Percentiles rank a stretch among this genome's conserved stretches.
phyloP scores from a whole-genome alignment of 2,113 vertebrate species.

The Pollachius pollachius region DNA sequence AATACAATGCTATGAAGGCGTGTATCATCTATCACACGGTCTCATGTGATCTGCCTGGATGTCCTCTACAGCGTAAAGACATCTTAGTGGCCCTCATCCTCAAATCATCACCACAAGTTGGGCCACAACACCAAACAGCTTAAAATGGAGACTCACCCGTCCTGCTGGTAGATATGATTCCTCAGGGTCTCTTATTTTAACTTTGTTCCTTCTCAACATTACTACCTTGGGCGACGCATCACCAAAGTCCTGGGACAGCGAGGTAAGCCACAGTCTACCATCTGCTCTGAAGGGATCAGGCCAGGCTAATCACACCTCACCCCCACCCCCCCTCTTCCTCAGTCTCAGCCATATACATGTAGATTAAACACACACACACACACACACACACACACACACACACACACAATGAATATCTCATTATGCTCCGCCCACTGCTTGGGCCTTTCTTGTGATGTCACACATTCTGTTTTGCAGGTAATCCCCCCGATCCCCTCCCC shows the following conservation, averaged over 20 bases:
- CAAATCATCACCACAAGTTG: too few species aligned
- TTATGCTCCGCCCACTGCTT: not conserved
- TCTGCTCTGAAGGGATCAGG: constrained; percentile 66
- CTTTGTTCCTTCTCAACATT: constrained; percentile 20
- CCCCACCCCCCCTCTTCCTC: constrained; percentile 27
- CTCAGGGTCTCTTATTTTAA: constrained; percentile 2
- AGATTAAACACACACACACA: not conserved
- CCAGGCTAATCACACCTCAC: constrained; percentile 58
- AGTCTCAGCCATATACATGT: too few species aligned
- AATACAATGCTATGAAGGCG: too few species aligned
- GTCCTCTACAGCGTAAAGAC: too few species aligned
- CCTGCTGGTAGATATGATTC: constrained; percentile 13
- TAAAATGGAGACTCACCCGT: constrained; percentile 34
- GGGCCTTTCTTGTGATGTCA: constrained; percentile 4
- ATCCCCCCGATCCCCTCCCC: constrained; percentile 13
- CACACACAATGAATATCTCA: not conserved
- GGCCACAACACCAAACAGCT: too few species aligned
- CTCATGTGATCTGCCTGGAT: too few species aligned
- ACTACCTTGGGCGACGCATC: constrained; percentile 13
- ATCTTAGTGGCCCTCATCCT: too few species aligned
- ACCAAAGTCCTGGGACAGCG: constrained; percentile 21
- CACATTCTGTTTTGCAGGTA: constrained; percentile 3
- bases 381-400: not conserved
- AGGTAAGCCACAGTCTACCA: constrained; percentile 65
- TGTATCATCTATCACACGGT: too few species aligned